A percentile compares a stretch with the other conserved stretches of the same genome.
Conservation (phyloP, 2,113 vertebrate genomes). For the Dendropsophus ebraccatus region DNA sequence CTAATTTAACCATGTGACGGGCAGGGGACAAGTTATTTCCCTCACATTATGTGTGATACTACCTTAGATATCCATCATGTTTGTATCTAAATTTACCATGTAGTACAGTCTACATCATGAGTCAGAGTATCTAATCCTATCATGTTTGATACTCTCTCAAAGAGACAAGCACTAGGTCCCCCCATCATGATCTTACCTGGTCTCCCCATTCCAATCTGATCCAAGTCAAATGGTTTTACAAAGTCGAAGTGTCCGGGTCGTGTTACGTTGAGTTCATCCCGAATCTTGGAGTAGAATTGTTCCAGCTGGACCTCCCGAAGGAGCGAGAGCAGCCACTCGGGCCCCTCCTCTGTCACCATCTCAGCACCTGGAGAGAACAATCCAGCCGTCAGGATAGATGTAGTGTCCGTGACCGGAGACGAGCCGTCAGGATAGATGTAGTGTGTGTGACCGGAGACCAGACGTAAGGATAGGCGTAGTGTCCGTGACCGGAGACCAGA, state of each 20-base stretch:
- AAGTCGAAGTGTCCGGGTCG: conserved; percentile 83
- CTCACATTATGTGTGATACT: too few relatives aligned
- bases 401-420: neutral
- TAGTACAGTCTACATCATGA: neutral
- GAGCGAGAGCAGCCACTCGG: conserved; percentile 81
- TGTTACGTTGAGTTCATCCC: conserved; percentile 85
- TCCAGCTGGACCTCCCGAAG: conserved; percentile 83
- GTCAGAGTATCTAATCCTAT: too few relatives aligned
- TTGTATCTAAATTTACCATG: neutral
- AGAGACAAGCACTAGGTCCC: neutral
- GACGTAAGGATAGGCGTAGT: too few relatives aligned
- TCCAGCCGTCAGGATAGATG: neutral
- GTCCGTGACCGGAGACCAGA: too few relatives aligned
- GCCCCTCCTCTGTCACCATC: conserved; percentile 81
- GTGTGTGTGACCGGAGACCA: too few relatives aligned
- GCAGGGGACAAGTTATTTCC: too few relatives aligned
- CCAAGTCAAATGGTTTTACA: conserved; percentile 83
- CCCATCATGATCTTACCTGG: conserved; percentile 76
- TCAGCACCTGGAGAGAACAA: conserved; percentile 52
- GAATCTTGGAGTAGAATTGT: conserved; percentile 81
- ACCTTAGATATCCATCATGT: neutral
- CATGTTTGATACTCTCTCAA: neutral
- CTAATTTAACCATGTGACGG: too few relatives aligned
- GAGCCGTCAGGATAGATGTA: too few relatives aligned
- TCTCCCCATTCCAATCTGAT: conserved; percentile 85